Percentiles rank a stretch among this genome's conserved stretches.
Evolutionary conservation across 1,140 invertebrate genomes (phyloP).

Genomic region (Onthophagus taurus): DNA sequence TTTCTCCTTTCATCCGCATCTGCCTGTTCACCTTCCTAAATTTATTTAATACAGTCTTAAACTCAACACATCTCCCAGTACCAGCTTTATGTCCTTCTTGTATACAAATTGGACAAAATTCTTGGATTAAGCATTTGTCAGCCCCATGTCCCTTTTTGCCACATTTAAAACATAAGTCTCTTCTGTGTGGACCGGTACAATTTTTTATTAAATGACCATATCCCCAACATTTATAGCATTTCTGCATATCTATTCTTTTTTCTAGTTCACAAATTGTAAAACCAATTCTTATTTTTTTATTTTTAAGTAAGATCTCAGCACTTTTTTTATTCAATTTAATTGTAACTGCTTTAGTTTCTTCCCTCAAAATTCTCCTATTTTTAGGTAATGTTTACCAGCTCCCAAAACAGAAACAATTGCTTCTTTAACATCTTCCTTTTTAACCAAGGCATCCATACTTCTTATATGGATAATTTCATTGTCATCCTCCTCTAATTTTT

Average conservation of each 20-base stretch:
- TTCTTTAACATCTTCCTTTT: background rate
- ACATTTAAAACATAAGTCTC: background rate
- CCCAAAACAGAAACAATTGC: background rate
- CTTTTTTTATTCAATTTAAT: background rate
- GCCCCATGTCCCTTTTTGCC: constrained; percentile 1
- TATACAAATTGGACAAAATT: background rate
- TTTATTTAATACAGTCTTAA: background rate
- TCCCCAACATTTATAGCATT: background rate
- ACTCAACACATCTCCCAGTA: background rate
- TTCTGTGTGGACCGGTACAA: background rate
- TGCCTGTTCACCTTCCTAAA: background rate
- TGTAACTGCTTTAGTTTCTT: background rate
- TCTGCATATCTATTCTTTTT: background rate
- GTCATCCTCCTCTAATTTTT: background rate
- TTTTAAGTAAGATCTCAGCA: background rate
- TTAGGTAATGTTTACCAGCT: background rate
- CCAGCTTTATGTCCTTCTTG: background rate
- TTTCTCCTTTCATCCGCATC: too few species aligned
- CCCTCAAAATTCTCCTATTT: background rate
- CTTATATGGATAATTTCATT: background rate
- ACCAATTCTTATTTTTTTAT: background rate
- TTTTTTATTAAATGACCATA: background rate
- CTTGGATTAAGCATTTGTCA: background rate
- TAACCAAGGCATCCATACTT: background rate
- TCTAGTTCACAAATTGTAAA: background rate